Percentiles rank a stretch among this genome's conserved stretches.
These are phyloP conservation scores for Colostygia pectinataria DNA, from an alignment of 2,888 invertebrate genomes.

Conservation along the genomic window DNA sequence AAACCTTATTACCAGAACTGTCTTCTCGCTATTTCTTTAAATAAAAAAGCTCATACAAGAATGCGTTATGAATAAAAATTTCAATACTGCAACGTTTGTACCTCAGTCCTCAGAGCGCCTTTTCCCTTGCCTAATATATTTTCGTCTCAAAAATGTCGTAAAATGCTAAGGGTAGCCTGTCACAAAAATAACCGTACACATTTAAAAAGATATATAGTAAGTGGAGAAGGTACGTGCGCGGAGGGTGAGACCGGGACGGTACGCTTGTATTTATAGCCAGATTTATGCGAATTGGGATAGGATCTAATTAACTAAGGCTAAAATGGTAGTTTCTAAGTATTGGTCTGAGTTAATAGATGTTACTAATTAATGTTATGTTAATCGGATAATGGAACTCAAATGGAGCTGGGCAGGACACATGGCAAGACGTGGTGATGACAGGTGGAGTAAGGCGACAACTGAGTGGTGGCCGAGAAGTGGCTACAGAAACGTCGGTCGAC, in stretches of 20 bases:
- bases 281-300: slow-evolving; percentile 26
- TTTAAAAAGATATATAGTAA: slow-evolving; percentile 76
- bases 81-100: slow-evolving; percentile 21
- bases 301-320: slow-evolving; percentile 25
- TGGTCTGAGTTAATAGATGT: neutral
- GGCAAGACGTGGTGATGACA: too few relatives aligned
- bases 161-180: slow-evolving; percentile 62
- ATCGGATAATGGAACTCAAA: too few relatives aligned
- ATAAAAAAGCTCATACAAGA: slow-evolving; percentile 14
- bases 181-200: slow-evolving; percentile 75
- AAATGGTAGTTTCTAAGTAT: neutral
- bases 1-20: too few relatives aligned
- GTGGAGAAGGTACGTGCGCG: slow-evolving; percentile 60
- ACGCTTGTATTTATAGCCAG: slow-evolving; percentile 9
- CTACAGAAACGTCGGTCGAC: too few relatives aligned
- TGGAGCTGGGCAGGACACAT: too few relatives aligned
- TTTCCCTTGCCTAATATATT: slow-evolving; percentile 32
- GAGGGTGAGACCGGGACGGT: slow-evolving; percentile 11
- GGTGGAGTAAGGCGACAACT: too few relatives aligned
- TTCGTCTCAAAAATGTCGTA: slow-evolving; percentile 46
- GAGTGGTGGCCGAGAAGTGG: too few relatives aligned
- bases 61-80: slow-evolving; percentile 20
- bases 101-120: slow-evolving; percentile 15
- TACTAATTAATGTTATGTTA: neutral
- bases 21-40: neutral